These are phyloP conservation scores for Odobenus rosmarus DNA, from an alignment of 2,113 vertebrate species.

Conservation along the genomic window DNA sequence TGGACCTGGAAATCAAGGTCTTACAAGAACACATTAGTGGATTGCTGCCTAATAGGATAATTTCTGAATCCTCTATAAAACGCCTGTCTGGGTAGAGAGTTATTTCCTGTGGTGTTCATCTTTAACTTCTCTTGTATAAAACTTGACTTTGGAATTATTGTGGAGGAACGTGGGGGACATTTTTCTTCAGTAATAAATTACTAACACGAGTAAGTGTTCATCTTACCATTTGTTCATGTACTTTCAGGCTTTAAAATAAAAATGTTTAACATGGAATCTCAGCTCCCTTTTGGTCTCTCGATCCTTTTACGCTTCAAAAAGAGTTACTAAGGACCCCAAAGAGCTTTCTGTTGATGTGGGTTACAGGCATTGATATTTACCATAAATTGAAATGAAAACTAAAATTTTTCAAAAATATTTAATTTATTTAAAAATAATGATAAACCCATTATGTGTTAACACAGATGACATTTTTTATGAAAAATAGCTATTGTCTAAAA, in stretches of 20 bases:
- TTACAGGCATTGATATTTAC: neutral
- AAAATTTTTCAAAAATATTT: neutral
- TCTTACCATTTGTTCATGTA: neutral
- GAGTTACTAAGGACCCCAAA: neutral
- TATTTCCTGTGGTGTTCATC: neutral
- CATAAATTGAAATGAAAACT: neutral
- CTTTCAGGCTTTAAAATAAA: neutral
- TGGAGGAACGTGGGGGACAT: neutral
- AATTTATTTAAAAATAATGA: neutral
- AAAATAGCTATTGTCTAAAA: neutral
- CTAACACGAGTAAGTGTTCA: neutral
- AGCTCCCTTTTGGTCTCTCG: neutral
- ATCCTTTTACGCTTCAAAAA: neutral
- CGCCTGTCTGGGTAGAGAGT: neutral
- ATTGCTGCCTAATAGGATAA: neutral
- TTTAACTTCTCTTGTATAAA: neutral
- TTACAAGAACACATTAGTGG: neutral
- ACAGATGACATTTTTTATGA: neutral
- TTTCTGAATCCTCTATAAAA: neutral
- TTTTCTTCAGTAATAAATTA: neutral
- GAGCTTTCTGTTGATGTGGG: neutral
- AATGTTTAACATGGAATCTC: neutral
- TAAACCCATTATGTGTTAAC: neutral
- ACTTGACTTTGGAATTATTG: neutral
- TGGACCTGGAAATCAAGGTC: neutral